These are phyloP conservation scores for Sylvia atricapilla DNA, from an alignment of 2,113 vertebrate species.

Conservation along the genomic window DNA sequence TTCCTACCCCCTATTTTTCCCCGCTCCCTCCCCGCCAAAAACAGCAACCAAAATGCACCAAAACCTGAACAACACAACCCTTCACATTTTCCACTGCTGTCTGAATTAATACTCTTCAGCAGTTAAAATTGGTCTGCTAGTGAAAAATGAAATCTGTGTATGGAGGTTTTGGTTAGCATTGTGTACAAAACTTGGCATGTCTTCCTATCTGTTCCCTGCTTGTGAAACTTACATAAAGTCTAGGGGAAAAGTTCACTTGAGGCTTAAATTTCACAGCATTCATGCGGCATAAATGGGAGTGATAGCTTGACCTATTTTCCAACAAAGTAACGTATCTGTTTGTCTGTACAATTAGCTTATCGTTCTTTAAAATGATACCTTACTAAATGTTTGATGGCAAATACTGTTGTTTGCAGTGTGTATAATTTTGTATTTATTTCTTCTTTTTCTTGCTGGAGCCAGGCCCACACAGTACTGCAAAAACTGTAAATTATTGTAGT, in stretches of 20 bases:
- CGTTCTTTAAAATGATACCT: not conserved
- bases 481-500: not conserved
- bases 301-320: constrained; percentile 7
- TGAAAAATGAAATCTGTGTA: not conserved
- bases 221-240: not conserved
- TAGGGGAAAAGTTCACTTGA: not conserved
- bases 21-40: accelerated
- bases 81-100: not conserved
- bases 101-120: not conserved
- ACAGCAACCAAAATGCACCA: not conserved
- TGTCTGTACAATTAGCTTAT: not conserved
- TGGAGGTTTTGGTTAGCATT: not conserved
- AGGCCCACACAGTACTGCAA: not conserved
- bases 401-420: not conserved
- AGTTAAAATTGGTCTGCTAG: not conserved
- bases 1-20: too few relatives aligned
- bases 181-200: not conserved
- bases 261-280: constrained; percentile 8
- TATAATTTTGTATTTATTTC: not conserved
- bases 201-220: not conserved
- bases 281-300: not conserved
- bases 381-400: not conserved
- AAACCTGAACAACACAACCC: not conserved
- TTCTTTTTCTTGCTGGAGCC: not conserved
- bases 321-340: not conserved